Evolutionary conservation across 2,113 vertebrate genomes (phyloP), one percentile per base, ranked within the genome.

Genomic region (Manacus vitellinus): DNA sequence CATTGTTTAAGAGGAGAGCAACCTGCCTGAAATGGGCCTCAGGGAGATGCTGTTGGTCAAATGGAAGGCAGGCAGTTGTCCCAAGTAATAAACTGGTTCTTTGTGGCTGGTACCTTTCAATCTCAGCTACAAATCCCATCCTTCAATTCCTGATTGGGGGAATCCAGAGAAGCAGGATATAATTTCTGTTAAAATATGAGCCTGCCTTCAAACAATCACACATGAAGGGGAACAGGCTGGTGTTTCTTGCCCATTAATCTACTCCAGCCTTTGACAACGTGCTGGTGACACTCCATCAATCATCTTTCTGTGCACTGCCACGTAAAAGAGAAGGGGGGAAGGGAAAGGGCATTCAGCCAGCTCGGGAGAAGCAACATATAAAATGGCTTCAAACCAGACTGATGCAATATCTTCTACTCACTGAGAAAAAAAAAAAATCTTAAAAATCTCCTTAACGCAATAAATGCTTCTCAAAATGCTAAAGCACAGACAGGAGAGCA

Each of bases 161-260:
- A 83, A 91, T 92, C 92, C 75, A 78, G 88, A 94, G 74, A 55
- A 92, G 92, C 85, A 87, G 80, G 84, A 63, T 82, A 88, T 89
- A 14, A 92, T 52, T 95, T 86, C 92, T 88, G 75, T 47, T 94
- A 96, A 95, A 95, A 96, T 94, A 95, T 51, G 66, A 96, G 92
- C 80, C 59, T 65, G 88, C 85, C 88, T 96, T 94, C 89, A 93
- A 96, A 94, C 80, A 78, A 93, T 92, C 92, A 63, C 66, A 95
- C 68, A 20, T n/a, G 81, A 89, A 85, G 92, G 91, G 77, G 93
- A 94, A 82, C 77, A 89, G 88, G 78, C 93, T 83, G 58, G 41
- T 88, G 96, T 89, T 96, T 89, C 91, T 95, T 92, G 86, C 68
- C 90, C 95, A 95, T 97, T 97, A 94, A 96, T 97, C 96, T 96